Conservation (phyloP, 1,140 invertebrate species). For the Solen grandis region DNA sequence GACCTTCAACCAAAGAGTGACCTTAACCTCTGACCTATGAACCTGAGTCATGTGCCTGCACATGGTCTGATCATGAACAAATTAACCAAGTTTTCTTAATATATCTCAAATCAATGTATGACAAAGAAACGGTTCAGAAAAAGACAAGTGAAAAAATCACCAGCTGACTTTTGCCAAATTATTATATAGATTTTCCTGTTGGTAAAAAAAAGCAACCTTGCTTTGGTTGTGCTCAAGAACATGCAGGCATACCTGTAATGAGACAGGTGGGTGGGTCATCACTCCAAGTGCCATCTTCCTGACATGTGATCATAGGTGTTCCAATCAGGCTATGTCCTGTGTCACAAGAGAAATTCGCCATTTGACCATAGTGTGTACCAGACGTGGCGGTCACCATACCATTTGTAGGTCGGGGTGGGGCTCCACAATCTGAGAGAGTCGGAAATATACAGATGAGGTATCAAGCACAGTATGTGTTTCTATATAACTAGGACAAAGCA, state of each 20-base stretch:
- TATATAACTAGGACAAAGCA: too few species aligned
- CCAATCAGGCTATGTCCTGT: slow-evolving; percentile 15
- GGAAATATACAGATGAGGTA: not conserved
- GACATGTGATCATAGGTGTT: slow-evolving; percentile 18
- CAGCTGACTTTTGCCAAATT: too few species aligned
- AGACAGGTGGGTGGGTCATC: not conserved
- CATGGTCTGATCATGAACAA: not conserved
- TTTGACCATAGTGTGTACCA: slow-evolving; percentile 17
- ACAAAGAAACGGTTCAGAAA: not conserved
- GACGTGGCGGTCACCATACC: not conserved
- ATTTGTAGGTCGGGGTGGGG: slow-evolving; percentile 14
- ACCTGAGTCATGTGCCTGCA: too few species aligned
- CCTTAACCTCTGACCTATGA: too few species aligned
- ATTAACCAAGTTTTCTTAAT: not conserved
- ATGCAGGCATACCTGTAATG: not conserved
- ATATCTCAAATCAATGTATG: not conserved
- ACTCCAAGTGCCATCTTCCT: slow-evolving; percentile 15
- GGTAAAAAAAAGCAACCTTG: not conserved
- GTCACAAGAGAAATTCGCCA: slow-evolving; percentile 16
- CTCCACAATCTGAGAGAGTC: slow-evolving; percentile 27
- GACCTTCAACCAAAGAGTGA: too few species aligned
- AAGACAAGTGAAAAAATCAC: too few species aligned
- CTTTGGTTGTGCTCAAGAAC: not conserved
- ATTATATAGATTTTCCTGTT: too few species aligned
- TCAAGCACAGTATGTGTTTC: not conserved